Percentiles rank a stretch among this genome's conserved stretches.
phyloP scores from a whole-genome alignment of 2,888 invertebrate species.

The Lycia hirtaria region DNA sequence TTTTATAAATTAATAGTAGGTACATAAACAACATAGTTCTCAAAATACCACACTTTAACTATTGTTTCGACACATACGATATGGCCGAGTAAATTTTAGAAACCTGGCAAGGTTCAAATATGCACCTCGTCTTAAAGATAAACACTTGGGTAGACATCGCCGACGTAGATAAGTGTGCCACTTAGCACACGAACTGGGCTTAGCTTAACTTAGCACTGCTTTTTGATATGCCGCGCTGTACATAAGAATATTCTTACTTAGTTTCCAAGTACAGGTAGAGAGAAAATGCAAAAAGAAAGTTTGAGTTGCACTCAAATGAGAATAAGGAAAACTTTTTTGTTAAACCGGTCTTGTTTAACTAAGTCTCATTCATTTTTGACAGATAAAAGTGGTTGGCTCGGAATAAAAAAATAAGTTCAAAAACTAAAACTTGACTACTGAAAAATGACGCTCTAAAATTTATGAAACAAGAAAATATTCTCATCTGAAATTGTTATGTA shows the following conservation, averaged over 20 bases:
- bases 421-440: too few relatives aligned
- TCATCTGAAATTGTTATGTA: too few relatives aligned
- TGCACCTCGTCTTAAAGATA: constrained; percentile 23
- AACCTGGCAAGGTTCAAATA: neutral
- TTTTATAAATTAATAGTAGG: too few relatives aligned
- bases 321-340: too few relatives aligned
- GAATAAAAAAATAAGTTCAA: too few relatives aligned
- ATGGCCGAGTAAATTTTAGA: neutral
- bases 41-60: neutral
- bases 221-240: constrained; percentile 57
- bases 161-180: constrained; percentile 55
- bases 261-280: neutral
- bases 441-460: too few relatives aligned
- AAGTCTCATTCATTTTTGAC: too few relatives aligned
- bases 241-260: neutral
- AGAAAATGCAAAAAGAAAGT: neutral
- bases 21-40: too few relatives aligned
- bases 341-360: too few relatives aligned
- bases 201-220: constrained; percentile 59
- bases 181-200: constrained; percentile 62
- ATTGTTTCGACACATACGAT: neutral
- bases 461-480: too few relatives aligned
- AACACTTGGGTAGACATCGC: constrained; percentile 43
- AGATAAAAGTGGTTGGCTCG: too few relatives aligned
- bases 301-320: too few relatives aligned